These are phyloP conservation scores for Sigmodon hispidus DNA, from an alignment of 2,113 vertebrate genomes.

Conservation along the genomic window DNA sequence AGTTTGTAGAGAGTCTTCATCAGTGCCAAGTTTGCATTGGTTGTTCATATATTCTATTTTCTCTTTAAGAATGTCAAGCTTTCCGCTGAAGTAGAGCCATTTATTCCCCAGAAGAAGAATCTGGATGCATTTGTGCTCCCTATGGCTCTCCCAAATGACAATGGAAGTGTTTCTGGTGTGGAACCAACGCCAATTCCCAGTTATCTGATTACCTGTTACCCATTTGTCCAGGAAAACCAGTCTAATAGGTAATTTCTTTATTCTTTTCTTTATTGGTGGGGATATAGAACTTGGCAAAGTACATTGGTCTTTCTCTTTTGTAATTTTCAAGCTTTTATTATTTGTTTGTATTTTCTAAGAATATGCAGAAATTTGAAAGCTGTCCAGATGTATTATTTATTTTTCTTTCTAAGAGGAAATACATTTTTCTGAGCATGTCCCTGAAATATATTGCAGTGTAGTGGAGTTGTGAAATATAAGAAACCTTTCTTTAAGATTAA, in stretches of 20 bases:
- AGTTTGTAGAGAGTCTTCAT: neutral
- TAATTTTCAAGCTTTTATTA: slow-evolving; percentile 18
- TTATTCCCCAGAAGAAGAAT: slow-evolving; percentile 98
- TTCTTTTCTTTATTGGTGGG: neutral
- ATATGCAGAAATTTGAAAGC: slow-evolving; percentile 26
- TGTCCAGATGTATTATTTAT: slow-evolving; percentile 37
- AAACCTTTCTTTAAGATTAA: slow-evolving; percentile 20
- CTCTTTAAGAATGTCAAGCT: slow-evolving; percentile 95
- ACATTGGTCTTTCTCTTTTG: slow-evolving; percentile 21
- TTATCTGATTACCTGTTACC: slow-evolving; percentile 99
- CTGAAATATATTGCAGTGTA: slow-evolving; percentile 53
- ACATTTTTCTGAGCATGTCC: neutral
- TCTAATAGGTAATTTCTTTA: slow-evolving; percentile 91
- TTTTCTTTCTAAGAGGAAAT: slow-evolving; percentile 52
- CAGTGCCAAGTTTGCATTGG: slow-evolving; percentile 16
- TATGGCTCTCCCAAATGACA: slow-evolving; percentile 93
- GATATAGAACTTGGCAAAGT: neutral
- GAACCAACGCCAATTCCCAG: slow-evolving; percentile 96
- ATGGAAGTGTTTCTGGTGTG: slow-evolving; percentile 87
- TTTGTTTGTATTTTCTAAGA: slow-evolving; percentile 18
- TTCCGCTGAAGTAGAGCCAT: slow-evolving; percentile 98
- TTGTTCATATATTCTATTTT: slow-evolving; percentile 54
- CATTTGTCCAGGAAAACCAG: slow-evolving; percentile 98
- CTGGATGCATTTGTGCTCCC: slow-evolving; percentile 92
- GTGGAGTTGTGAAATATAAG: slow-evolving; percentile 44